Percentiles rank a stretch among this genome's conserved stretches.
These are phyloP conservation scores for Scelioninae gen. 1 DNA, from an alignment of 2,888 invertebrate genomes.

Conservation along the genomic window DNA sequence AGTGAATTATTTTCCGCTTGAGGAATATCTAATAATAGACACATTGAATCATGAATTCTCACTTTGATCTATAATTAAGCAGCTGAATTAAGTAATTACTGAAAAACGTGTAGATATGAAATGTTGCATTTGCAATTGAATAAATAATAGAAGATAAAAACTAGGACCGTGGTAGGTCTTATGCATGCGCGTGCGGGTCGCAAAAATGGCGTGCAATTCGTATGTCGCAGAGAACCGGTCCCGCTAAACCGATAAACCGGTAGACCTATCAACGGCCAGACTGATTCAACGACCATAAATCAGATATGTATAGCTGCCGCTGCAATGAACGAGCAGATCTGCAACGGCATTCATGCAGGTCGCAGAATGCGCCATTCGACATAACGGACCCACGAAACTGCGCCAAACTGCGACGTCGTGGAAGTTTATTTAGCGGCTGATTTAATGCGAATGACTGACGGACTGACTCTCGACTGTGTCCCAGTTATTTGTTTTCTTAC, in stretches of 20 bases:
- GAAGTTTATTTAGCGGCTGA: not conserved
- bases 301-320: constrained; percentile 47
- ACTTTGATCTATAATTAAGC: not conserved
- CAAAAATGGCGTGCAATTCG: constrained; percentile 45
- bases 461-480: too few relatives aligned
- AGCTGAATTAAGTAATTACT: not conserved
- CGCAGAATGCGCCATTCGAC: constrained; percentile 29
- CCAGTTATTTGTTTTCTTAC: too few relatives aligned
- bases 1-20: too few relatives aligned
- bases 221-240: constrained; percentile 46
- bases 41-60: not conserved
- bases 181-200: constrained; percentile 7
- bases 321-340: constrained; percentile 37
- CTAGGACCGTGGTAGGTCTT: constrained; percentile 16
- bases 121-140: constrained; percentile 3
- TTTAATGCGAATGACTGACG: not conserved
- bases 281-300: constrained; percentile 50
- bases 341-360: constrained; percentile 37
- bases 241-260: constrained; percentile 45
- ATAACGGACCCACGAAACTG: constrained; percentile 40
- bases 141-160: not conserved
- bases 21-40: too few relatives aligned
- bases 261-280: constrained; percentile 37
- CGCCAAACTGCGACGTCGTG: not conserved
- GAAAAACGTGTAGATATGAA: not conserved